Evolutionary conservation across 2,888 invertebrate species (phyloP).

Genomic region (Acrobasis repandana): DNA sequence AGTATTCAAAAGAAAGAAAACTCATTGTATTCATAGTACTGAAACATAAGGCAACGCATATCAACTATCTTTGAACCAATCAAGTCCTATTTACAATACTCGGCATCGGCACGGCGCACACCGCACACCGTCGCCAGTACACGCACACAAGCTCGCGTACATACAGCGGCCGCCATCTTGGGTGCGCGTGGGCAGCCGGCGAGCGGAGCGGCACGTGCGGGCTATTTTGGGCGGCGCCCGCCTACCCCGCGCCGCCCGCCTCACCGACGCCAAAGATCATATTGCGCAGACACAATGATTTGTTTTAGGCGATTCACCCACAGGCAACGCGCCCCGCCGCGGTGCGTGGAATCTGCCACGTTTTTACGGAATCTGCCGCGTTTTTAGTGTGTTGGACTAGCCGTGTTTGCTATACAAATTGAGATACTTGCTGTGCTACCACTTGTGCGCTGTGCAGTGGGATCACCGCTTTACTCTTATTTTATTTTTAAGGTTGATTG

Average conservation of each 20-base stretch:
- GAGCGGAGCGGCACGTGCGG: constrained; percentile 76
- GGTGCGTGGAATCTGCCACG: no score
- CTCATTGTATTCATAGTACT: background rate
- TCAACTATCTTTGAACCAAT: constrained; percentile 20
- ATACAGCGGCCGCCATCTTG: constrained; percentile 71
- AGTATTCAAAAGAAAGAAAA: background rate
- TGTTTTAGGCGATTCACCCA: no score
- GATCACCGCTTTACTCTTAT: no score
- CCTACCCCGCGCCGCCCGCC: constrained; percentile 39
- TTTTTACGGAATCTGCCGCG: no score
- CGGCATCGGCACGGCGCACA: constrained; percentile 27
- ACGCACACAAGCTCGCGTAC: constrained; percentile 50
- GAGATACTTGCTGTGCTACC: no score
- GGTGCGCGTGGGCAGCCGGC: constrained; percentile 75
- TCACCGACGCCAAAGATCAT: constrained; percentile 35
- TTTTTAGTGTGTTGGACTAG: no score
- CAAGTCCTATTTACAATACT: constrained; percentile 23
- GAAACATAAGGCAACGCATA: constrained; percentile 13
- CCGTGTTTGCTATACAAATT: no score
- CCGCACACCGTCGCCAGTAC: constrained; percentile 42
- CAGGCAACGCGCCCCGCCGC: no score
- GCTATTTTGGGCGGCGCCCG: constrained; percentile 80
- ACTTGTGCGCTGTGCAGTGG: no score
- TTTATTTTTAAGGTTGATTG: constrained; percentile 11
- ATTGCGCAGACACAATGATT: constrained; percentile 46